Evolutionary conservation across 2,797 vertebrate genomes (phyloP), one percentile per base, ranked within the genome.

Genomic region (Xyrichtys novacula): DNA sequence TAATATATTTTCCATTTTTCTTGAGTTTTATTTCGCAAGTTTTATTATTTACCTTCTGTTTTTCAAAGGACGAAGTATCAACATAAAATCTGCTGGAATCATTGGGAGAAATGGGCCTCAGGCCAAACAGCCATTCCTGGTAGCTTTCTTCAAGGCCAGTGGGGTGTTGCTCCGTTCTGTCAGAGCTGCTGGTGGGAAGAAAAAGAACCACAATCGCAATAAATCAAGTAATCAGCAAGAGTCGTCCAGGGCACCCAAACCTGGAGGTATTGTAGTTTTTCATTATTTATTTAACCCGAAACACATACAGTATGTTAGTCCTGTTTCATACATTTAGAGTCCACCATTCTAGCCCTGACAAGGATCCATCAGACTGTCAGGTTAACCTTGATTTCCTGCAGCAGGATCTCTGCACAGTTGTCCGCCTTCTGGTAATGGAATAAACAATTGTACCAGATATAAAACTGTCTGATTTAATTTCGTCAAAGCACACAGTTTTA

Each of bases 71-170:
- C 94, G 96, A 64, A 98, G 97, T 78, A 96, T 99, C 88, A 98
- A 95, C 65, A 96, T 97, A 28, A 98, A 98, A 88, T 97, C 97
- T 17, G 97, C 96, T n/a, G 98, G 98, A 70, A 94, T 99, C 43
- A 91, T 99, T 71, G 98, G 98, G 65, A 95, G 98, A 81, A 96
- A 95, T 0, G 98, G 98, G 49, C 97, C 97, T 36, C 98, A 99
- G 85, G 97, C 97, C 81, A 99, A 99, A 62, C 98, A 99, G 50
- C 98, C 98, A 0, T 99, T 99, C 91, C 95, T 99, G 88, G 98
- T 99, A 81, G 97, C 98, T 2, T 99, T 99, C 92, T 99, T 99
- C 88, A 99, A 99, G 94, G 97, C 96, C 73, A 99, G 97, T 0
- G 98, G 98, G 87, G 96, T 99, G 34, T 93, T 99, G 74, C 94